phyloP scores from a whole-genome alignment of 1,140 invertebrate species.

The Macrotrachela quadricornifera region DNA sequence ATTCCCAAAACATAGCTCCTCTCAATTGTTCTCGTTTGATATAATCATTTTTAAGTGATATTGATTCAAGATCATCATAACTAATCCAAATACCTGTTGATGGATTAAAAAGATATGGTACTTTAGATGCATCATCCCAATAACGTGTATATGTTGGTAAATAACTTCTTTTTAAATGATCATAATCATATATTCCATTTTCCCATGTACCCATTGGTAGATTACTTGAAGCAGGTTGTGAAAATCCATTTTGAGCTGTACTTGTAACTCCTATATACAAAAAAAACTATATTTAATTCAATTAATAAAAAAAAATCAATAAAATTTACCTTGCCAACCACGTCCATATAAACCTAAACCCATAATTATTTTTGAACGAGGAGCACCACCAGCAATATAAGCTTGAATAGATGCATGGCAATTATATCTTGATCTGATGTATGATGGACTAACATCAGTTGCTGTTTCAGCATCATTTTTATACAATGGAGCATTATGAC shows the following conservation, averaged over 20 bases:
- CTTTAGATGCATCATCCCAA: no score
- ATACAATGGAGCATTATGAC: slow-evolving; percentile 24
- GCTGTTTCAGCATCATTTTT: slow-evolving; percentile 11
- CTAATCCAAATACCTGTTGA: slow-evolving; percentile 59
- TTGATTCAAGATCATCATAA: slow-evolving; percentile 47
- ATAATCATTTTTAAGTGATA: slow-evolving; percentile 39
- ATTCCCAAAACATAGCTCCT: slow-evolving; percentile 16
- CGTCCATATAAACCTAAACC: slow-evolving; percentile 71
- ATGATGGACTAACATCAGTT: slow-evolving; percentile 8
- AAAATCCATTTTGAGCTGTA: no score
- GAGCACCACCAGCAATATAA: slow-evolving; percentile 40
- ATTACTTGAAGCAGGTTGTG: no score
- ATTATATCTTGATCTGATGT: no score
- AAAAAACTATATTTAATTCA: slow-evolving; percentile 33
- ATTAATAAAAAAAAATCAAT: no score
- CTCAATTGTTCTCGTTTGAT: slow-evolving; percentile 45
- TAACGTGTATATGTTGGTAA: no score
- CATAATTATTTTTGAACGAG: slow-evolving; percentile 56
- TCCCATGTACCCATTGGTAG: no score
- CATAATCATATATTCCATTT: no score
- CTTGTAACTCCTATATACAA: no score
- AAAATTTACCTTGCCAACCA: slow-evolving; percentile 21
- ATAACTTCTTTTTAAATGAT: no score
- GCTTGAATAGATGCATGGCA: neutral
- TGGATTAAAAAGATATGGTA: no score